phyloP scores from a whole-genome alignment of 2,888 invertebrate genomes.

The Ptilodon capucinus region DNA sequence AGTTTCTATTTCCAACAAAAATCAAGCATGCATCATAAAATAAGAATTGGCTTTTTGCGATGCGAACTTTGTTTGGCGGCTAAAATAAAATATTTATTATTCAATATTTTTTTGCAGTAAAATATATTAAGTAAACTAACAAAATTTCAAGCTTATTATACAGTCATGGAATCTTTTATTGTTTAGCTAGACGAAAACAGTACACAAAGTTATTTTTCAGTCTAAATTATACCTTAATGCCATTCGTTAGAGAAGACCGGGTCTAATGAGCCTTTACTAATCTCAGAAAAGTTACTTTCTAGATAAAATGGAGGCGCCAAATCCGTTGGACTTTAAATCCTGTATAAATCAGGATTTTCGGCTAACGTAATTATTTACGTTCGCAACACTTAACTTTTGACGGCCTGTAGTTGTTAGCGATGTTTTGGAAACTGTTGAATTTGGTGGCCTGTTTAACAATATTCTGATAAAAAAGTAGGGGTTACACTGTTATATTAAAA shows the following conservation, averaged over 20 bases:
- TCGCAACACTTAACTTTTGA: slow-evolving; percentile 22
- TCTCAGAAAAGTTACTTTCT: slow-evolving; percentile 29
- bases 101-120: background rate
- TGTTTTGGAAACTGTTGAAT: background rate
- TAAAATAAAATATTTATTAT: background rate
- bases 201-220: background rate
- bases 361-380: slow-evolving; percentile 32
- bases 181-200: background rate
- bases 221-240: background rate
- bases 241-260: slow-evolving; percentile 15
- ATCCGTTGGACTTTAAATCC: slow-evolving; percentile 34
- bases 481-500: no score
- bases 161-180: background rate
- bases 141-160: background rate
- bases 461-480: no score
- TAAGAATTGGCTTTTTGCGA: background rate
- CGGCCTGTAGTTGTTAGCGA: slow-evolving; percentile 1
- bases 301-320: slow-evolving; percentile 26
- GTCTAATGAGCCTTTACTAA: slow-evolving; percentile 37
- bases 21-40: background rate
- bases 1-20: no score
- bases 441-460: background rate
- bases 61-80: background rate
- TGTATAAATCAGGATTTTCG: slow-evolving; percentile 41
- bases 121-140: no score